Percentiles rank a stretch among this genome's conserved stretches.
These are phyloP conservation scores for Mythimna pallens DNA, from an alignment of 2,888 invertebrate species.

Conservation along the genomic window DNA sequence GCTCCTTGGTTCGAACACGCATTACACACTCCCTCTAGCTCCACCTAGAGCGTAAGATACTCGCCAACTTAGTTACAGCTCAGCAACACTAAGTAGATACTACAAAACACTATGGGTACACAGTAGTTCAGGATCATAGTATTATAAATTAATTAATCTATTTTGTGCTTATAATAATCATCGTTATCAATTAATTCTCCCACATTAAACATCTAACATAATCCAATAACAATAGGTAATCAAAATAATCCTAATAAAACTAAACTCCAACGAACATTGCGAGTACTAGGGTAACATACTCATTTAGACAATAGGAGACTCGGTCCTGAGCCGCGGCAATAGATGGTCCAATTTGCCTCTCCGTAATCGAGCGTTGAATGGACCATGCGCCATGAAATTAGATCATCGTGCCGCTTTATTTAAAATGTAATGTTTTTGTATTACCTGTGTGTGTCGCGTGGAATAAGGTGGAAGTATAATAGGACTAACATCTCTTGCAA, in stretches of 20 bases:
- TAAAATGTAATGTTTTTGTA: slow-evolving; percentile 59
- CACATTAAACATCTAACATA: slow-evolving; percentile 1
- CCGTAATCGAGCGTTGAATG: slow-evolving; percentile 87
- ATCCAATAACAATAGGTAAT: slow-evolving; percentile 24
- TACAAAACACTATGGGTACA: too few relatives aligned
- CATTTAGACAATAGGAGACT: slow-evolving; percentile 75
- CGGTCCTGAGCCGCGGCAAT: slow-evolving; percentile 73
- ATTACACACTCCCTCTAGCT: too few relatives aligned
- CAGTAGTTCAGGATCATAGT: not conserved
- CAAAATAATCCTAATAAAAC: slow-evolving; percentile 36
- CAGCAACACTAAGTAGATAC: too few relatives aligned
- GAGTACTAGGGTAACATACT: slow-evolving; percentile 76
- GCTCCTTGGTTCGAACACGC: too few relatives aligned
- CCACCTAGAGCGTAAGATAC: too few relatives aligned
- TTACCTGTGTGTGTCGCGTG: slow-evolving; percentile 45
- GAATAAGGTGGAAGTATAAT: slow-evolving; percentile 43
- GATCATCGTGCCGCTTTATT: slow-evolving; percentile 72
- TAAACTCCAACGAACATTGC: slow-evolving; percentile 68
- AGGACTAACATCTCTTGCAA: slow-evolving; percentile 34
- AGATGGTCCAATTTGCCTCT: slow-evolving; percentile 87
- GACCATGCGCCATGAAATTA: slow-evolving; percentile 86
- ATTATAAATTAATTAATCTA: not conserved
- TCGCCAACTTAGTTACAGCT: too few relatives aligned
- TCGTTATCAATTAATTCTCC: not conserved
- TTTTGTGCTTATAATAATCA: not conserved